These are phyloP conservation scores for Andrena flavipes DNA, from an alignment of 2,888 invertebrate species.

Conservation along the genomic window DNA sequence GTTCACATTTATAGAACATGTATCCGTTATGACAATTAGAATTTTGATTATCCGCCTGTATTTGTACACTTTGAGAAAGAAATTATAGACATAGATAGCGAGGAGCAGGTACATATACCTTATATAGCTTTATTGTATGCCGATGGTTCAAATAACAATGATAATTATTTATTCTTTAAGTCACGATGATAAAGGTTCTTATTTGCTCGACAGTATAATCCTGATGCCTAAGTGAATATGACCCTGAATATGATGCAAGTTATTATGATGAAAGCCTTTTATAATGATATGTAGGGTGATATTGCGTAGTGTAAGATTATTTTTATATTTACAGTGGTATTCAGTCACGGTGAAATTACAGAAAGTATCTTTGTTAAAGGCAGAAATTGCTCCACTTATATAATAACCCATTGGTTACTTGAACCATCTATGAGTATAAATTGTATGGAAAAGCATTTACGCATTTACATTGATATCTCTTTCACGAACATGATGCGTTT, in stretches of 20 bases:
- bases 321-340: constrained; percentile 74
- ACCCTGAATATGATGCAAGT: constrained; percentile 59
- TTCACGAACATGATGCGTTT: constrained; percentile 14
- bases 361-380: constrained; percentile 30
- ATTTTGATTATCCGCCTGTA: constrained; percentile 26
- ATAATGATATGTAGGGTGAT: constrained; percentile 47
- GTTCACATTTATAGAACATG: constrained; percentile 24
- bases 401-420: constrained; percentile 71
- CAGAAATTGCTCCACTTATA: constrained; percentile 48
- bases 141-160: constrained; percentile 72
- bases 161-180: constrained; percentile 57
- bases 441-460: constrained; percentile 18
- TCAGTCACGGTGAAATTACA: constrained; percentile 79
- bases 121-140: constrained; percentile 46
- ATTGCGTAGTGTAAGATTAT: constrained; percentile 53
- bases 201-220: constrained; percentile 45
- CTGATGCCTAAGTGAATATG: constrained; percentile 35
- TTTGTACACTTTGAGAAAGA: constrained; percentile 24
- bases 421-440: constrained; percentile 69
- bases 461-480: constrained; percentile 1
- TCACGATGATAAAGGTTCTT: constrained; percentile 27
- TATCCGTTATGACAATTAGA: constrained; percentile 25
- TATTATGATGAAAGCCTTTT: constrained; percentile 49
- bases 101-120: constrained; percentile 38
- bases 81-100: constrained; percentile 16